Evolutionary conservation across 2,888 invertebrate genomes (phyloP).

Genomic region (Pseudoips prasinana): DNA sequence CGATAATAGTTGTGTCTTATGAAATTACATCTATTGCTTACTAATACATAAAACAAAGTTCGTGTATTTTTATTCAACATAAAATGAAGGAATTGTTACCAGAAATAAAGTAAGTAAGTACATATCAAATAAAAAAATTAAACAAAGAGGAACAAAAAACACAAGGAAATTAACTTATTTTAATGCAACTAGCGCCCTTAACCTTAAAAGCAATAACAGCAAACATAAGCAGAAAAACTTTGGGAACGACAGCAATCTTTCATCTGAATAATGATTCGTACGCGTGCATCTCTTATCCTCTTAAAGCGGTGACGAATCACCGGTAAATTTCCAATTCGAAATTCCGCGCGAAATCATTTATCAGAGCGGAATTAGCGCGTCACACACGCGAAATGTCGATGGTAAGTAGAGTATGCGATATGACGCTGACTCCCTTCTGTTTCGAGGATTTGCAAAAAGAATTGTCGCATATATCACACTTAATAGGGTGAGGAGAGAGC

Average conservation of each 20-base stretch:
- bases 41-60: too few relatives aligned
- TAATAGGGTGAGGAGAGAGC: slow-evolving; percentile 81
- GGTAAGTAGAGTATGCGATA: slow-evolving; percentile 63
- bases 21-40: too few relatives aligned
- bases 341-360: slow-evolving; percentile 65
- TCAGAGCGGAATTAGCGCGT: slow-evolving; percentile 70
- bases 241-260: slow-evolving; percentile 1
- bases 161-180: too few relatives aligned
- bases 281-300: slow-evolving; percentile 19
- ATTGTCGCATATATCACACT: slow-evolving; percentile 80
- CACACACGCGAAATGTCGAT: slow-evolving; percentile 59
- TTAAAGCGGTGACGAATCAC: slow-evolving; percentile 44
- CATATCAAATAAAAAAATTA: too few relatives aligned
- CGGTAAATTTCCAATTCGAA: slow-evolving; percentile 50
- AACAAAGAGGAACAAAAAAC: too few relatives aligned
- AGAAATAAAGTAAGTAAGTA: too few relatives aligned
- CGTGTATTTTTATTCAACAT: too few relatives aligned
- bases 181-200: too few relatives aligned
- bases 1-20: too few relatives aligned
- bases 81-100: too few relatives aligned
- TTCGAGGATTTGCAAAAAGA: slow-evolving; percentile 75
- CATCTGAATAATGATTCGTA: slow-evolving; percentile 15
- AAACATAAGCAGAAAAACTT: too few relatives aligned
- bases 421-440: slow-evolving; percentile 71
- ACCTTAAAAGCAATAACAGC: too few relatives aligned